phyloP scores from a whole-genome alignment of 2,797 vertebrate genomes.

The Xenopus petersii region DNA sequence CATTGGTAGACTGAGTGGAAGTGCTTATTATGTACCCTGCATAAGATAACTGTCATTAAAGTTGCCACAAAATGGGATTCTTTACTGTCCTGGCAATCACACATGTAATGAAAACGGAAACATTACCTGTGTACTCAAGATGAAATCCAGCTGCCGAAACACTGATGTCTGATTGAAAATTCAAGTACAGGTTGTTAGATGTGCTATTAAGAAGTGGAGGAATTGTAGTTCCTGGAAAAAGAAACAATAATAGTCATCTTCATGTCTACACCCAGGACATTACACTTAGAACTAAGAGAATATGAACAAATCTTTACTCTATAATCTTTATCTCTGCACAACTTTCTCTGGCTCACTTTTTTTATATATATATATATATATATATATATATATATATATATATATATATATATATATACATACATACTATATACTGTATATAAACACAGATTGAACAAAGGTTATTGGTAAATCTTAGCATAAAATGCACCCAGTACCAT shows the following conservation, averaged over 20 bases:
- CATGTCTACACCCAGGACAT: neutral
- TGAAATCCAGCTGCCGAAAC: slow-evolving; percentile 98
- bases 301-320: no score
- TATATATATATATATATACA: no score
- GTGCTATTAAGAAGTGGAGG: slow-evolving; percentile 95
- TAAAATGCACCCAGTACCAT: no score
- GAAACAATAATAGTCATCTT: neutral
- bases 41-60: slow-evolving; percentile 2
- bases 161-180: slow-evolving; percentile 98
- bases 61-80: neutral
- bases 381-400: no score
- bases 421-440: no score
- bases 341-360: no score
- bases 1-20: neutral
- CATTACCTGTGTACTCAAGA: slow-evolving; percentile 95
- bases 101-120: neutral
- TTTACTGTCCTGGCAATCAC: neutral
- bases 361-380: no score
- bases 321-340: no score
- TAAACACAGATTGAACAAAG: no score
- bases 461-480: no score
- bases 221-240: slow-evolving; percentile 88
- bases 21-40: neutral
- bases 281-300: no score
- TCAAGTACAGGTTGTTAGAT: slow-evolving; percentile 95